A percentile compares a stretch with the other conserved stretches of the same genome.
Evolutionary conservation across 2,113 vertebrate species (phyloP).

Genomic region (Sinocyclocheilus anshuiensis): DNA sequence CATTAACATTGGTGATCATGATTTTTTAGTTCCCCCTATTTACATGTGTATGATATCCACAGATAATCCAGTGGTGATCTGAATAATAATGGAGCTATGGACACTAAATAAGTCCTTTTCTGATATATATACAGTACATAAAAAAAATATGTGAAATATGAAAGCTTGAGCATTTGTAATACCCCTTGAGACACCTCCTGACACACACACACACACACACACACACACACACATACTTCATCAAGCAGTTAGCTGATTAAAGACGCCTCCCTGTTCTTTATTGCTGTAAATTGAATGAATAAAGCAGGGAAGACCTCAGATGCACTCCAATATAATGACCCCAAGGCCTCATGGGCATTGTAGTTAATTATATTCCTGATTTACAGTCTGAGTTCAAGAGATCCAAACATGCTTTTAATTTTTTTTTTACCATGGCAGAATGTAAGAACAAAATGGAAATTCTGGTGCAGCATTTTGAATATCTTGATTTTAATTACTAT

Average conservation of each 20-base stretch:
- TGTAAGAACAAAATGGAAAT: background rate
- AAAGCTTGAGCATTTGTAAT: slow-evolving; percentile 48
- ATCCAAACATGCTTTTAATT: slow-evolving; percentile 10
- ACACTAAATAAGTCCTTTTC: background rate
- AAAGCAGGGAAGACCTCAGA: slow-evolving; percentile 10
- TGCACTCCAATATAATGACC: slow-evolving; percentile 53
- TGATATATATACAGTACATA: background rate
- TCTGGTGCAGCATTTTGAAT: background rate
- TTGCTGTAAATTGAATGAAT: slow-evolving; percentile 53
- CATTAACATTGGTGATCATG: background rate
- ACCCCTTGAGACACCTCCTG: background rate
- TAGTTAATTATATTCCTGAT: slow-evolving; percentile 46
- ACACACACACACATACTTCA: slow-evolving; percentile 7
- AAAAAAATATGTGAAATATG: slow-evolving; percentile 18
- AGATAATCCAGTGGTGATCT: background rate
- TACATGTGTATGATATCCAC: background rate
- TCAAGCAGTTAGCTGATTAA: slow-evolving; percentile 71
- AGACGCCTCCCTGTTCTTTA: slow-evolving; percentile 56
- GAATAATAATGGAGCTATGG: slow-evolving; percentile 23
- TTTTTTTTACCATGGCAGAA: slow-evolving; percentile 7
- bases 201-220: slow-evolving; percentile 19
- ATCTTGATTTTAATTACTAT: slow-evolving; percentile 5
- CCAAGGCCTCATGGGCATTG: slow-evolving; percentile 26
- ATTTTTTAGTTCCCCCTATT: background rate
- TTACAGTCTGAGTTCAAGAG: slow-evolving; percentile 42